Percentiles rank a stretch among this genome's conserved stretches.
Evolutionary conservation across 2,113 vertebrate genomes (phyloP).

Genomic region (Cheirogaleus medius): DNA sequence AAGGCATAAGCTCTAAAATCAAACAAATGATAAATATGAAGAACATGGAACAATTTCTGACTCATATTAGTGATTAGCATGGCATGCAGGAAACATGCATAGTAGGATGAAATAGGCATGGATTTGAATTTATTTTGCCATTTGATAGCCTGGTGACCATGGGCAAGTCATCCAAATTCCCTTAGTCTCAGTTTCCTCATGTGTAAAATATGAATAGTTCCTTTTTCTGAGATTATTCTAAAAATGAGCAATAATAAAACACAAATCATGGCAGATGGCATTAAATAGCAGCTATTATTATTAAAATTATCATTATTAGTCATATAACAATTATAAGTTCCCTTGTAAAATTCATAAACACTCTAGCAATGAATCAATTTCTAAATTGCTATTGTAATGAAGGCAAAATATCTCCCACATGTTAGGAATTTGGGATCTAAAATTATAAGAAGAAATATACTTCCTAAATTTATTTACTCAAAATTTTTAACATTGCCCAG

Average conservation of each 20-base stretch:
- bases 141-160: background rate
- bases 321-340: constrained; percentile 4
- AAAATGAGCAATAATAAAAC: constrained; percentile 32
- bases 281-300: constrained; percentile 34
- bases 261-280: background rate
- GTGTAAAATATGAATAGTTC: background rate
- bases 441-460: constrained; percentile 15
- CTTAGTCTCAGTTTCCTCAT: background rate
- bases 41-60: background rate
- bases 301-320: constrained; percentile 27
- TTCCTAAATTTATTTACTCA: constrained; percentile 8
- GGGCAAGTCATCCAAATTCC: background rate
- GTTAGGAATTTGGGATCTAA: background rate
- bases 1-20: background rate
- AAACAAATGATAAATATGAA: background rate
- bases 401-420: background rate
- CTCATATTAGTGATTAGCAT: background rate
- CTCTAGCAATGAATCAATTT: background rate
- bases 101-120: background rate
- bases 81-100: background rate
- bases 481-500: background rate
- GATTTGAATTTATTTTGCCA: background rate
- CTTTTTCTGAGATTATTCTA: background rate
- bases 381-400: background rate
- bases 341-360: constrained; percentile 41